phyloP scores from a whole-genome alignment of 2,888 invertebrate species.

The Rhogogaster chlorosoma region DNA sequence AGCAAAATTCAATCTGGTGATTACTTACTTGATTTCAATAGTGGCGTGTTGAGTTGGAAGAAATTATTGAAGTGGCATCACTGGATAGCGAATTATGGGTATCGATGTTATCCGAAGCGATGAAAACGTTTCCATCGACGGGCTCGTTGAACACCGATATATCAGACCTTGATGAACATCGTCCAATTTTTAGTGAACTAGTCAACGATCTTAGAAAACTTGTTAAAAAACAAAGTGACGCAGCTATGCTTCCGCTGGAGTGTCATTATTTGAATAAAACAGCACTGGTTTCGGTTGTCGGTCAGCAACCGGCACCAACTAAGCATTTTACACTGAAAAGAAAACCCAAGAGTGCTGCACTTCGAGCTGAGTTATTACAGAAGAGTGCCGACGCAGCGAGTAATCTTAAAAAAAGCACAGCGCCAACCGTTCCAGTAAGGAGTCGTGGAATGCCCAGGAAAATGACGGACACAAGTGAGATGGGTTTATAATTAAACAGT shows the following conservation, averaged over 20 bases:
- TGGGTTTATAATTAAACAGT: background rate
- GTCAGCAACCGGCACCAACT: constrained; percentile 89
- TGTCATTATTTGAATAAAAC: constrained; percentile 97
- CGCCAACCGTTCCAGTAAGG: constrained; percentile 89
- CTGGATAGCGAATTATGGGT: constrained; percentile 98
- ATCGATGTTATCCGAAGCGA: constrained; percentile 96
- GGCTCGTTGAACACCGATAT: constrained; percentile 95
- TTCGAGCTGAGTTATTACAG: constrained; percentile 93
- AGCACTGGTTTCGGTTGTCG: constrained; percentile 92
- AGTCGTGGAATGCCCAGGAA: constrained; percentile 90
- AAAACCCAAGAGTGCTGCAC: constrained; percentile 95
- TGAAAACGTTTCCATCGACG: constrained; percentile 94
- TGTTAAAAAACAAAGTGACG: constrained; percentile 90
- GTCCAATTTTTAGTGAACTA: constrained; percentile 94
- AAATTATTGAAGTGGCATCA: constrained; percentile 95
- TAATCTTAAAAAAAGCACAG: constrained; percentile 92
- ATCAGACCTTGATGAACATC: constrained; percentile 92
- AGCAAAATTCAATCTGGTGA: background rate
- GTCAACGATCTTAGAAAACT: constrained; percentile 91
- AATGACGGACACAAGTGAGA: constrained; percentile 95
- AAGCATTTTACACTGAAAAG: constrained; percentile 96
- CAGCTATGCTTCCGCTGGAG: constrained; percentile 94
- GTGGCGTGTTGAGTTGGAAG: constrained; percentile 97
- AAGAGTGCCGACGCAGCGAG: constrained; percentile 95
- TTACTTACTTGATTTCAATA: constrained; percentile 78